phyloP scores from a whole-genome alignment of 2,113 vertebrate species.

The Eubucco bourcierii region DNA sequence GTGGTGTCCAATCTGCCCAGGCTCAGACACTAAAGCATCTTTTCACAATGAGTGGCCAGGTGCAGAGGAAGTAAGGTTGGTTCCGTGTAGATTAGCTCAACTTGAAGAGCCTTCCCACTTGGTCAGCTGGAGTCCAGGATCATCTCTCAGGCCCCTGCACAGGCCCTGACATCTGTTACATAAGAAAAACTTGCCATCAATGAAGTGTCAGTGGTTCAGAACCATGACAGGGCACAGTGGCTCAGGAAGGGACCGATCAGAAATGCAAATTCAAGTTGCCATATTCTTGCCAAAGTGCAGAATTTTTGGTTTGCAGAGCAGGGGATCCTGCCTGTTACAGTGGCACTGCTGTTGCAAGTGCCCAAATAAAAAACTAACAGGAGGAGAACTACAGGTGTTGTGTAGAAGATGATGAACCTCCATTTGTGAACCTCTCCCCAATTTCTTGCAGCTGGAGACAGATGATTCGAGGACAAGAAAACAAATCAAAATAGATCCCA shows the following conservation, averaged over 20 bases:
- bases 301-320: background rate
- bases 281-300: background rate
- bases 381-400: background rate
- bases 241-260: background rate
- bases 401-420: background rate
- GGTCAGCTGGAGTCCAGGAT: background rate
- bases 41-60: background rate
- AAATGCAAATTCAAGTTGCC: background rate
- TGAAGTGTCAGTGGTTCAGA: constrained; percentile 3
- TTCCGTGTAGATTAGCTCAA: background rate
- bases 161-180: background rate
- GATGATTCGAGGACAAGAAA: background rate
- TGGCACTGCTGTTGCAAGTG: background rate
- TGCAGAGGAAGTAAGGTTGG: background rate
- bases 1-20: background rate
- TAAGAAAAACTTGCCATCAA: background rate
- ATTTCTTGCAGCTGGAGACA: background rate
- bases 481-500: background rate
- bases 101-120: background rate
- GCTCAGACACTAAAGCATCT: background rate
- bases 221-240: background rate
- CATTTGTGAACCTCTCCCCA: background rate
- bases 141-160: background rate
- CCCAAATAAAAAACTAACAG: background rate
- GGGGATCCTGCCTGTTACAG: background rate